Evolutionary conservation across 2,113 vertebrate species (phyloP).

Genomic region (Oreochromis niloticus): DNA sequence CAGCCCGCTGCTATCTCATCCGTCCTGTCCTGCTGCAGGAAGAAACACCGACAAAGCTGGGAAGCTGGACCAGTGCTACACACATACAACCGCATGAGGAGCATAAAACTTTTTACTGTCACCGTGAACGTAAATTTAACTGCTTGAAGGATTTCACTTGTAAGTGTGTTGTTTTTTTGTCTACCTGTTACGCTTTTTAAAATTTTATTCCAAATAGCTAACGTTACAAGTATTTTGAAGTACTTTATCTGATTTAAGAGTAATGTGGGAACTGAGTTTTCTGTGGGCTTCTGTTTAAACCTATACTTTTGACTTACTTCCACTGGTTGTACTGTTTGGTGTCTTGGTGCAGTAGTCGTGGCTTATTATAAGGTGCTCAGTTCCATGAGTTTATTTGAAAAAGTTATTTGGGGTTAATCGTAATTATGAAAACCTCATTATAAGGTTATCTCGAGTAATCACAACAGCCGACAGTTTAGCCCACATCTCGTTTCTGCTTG

Average conservation of each 20-base stretch:
- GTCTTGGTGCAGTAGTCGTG: neutral
- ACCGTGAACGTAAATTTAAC: neutral
- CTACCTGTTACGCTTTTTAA: neutral
- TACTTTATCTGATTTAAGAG: neutral
- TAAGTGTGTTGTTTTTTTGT: neutral
- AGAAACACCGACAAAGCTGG: neutral
- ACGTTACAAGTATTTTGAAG: neutral
- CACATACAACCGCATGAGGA: constrained; percentile 21
- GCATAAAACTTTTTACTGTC: neutral
- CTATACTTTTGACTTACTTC: neutral
- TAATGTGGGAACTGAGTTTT: neutral
- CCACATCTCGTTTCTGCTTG: neutral
- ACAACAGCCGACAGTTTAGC: neutral
- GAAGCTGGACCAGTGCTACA: neutral
- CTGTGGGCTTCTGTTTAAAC: neutral
- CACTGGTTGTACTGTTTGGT: neutral
- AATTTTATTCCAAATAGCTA: rapidly evolving
- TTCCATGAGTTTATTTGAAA: neutral
- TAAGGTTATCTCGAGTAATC: neutral
- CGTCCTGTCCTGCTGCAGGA: neutral
- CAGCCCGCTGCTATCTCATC: neutral
- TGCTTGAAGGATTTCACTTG: constrained; percentile 1
- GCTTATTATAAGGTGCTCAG: neutral
- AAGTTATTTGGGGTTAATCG: neutral
- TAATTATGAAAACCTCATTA: neutral